Evolutionary conservation across 2,888 invertebrate species (phyloP).

Genomic region (Diplolepis rosae): DNA sequence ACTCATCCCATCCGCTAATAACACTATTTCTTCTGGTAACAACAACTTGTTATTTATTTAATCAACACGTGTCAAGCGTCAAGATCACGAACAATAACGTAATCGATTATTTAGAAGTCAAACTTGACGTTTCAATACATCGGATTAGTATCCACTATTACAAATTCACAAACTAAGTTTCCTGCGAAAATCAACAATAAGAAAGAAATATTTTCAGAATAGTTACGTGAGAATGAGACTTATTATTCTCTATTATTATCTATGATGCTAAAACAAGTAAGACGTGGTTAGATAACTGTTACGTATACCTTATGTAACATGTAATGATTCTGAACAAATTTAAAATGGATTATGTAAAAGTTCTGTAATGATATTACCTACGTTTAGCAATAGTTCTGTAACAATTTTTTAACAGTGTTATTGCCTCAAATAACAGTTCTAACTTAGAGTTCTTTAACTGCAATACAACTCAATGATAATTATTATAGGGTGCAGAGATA

Average conservation of each 20-base stretch:
- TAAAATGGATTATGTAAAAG: too few relatives aligned
- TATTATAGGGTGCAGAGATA: too few relatives aligned
- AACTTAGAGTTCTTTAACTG: too few relatives aligned
- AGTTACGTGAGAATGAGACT: constrained; percentile 1
- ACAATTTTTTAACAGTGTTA: too few relatives aligned
- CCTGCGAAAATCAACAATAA: constrained; percentile 9
- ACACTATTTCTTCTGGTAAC: constrained; percentile 18
- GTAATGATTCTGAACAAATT: too few relatives aligned
- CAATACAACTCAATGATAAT: too few relatives aligned
- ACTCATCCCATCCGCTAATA: background rate
- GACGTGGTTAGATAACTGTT: too few relatives aligned
- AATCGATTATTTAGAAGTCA: constrained; percentile 9
- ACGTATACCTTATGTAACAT: too few relatives aligned
- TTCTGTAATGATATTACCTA: too few relatives aligned
- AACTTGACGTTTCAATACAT: constrained; percentile 14
- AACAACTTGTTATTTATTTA: constrained; percentile 17
- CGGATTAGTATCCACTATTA: constrained; percentile 25
- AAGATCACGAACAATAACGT: constrained; percentile 26
- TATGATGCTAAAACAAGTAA: background rate
- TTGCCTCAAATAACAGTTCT: too few relatives aligned
- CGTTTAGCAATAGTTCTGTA: too few relatives aligned
- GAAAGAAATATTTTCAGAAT: background rate
- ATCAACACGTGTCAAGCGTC: constrained; percentile 29
- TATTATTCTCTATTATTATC: background rate
- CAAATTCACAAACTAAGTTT: constrained; percentile 10